phyloP scores from a whole-genome alignment of 2,888 invertebrate genomes.

The Omphaloscelis lunosa region DNA sequence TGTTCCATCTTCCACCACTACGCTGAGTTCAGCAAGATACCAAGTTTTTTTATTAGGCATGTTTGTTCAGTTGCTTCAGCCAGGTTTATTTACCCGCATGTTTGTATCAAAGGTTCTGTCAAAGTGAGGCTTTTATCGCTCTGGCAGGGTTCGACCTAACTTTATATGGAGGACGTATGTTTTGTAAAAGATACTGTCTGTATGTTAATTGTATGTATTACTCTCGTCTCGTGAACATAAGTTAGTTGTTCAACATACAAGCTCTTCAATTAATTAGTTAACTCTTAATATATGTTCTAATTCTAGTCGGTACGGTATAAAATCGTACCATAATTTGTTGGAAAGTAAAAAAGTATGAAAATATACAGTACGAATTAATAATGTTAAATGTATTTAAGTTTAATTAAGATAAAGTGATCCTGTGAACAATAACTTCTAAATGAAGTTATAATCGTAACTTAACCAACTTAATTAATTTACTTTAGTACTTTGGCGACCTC shows the following conservation, averaged over 20 bases:
- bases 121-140: constrained; percentile 31
- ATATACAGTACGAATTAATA: neutral
- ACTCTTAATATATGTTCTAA: neutral
- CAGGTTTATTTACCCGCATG: constrained; percentile 56
- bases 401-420: constrained; percentile 4
- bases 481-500: constrained; percentile 39
- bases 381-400: neutral
- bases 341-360: neutral
- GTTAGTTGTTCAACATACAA: neutral
- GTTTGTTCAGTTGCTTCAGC: constrained; percentile 26
- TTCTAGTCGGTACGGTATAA: neutral
- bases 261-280: neutral
- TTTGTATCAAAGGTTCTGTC: constrained; percentile 40
- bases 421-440: constrained; percentile 19
- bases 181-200: neutral
- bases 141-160: constrained; percentile 10
- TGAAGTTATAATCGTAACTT: constrained; percentile 23
- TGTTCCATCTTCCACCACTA: neutral
- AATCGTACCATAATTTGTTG: neutral
- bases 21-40: constrained; percentile 36
- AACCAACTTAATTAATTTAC: constrained; percentile 24
- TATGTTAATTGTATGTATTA: neutral
- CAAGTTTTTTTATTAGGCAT: constrained; percentile 46
- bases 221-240: neutral
- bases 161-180: constrained; percentile 26